Evolutionary conservation across 2,113 vertebrate species (phyloP).

Genomic region (Isurus oxyrinchus): DNA sequence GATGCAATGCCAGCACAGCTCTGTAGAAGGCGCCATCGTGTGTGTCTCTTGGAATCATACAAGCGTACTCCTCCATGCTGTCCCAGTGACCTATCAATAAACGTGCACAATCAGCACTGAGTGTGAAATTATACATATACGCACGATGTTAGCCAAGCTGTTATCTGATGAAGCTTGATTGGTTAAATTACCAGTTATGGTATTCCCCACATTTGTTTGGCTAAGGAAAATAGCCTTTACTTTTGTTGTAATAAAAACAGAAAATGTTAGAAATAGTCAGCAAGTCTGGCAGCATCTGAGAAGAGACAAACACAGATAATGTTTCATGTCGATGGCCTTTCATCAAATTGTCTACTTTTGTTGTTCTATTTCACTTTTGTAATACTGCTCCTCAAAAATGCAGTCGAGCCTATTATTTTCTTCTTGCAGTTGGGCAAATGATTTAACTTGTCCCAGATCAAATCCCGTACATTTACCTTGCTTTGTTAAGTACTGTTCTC

Average conservation of each 20-base stretch:
- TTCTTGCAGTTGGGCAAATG: not conserved
- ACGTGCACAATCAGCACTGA: constrained; percentile 18
- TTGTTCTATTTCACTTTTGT: not conserved
- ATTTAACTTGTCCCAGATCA: not conserved
- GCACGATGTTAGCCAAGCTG: not conserved
- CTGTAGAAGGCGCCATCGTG: constrained; percentile 95
- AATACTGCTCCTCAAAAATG: not conserved
- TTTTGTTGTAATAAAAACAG: not conserved
- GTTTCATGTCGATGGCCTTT: not conserved
- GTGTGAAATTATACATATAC: not conserved
- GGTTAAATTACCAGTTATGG: not conserved
- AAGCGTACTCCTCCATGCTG: constrained; percentile 98
- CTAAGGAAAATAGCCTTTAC: not conserved
- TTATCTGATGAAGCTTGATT: not conserved
- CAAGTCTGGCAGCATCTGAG: not conserved
- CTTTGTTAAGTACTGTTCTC: not conserved
- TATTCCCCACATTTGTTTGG: not conserved
- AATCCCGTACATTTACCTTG: not conserved
- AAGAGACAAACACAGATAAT: not conserved
- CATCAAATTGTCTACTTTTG: not conserved
- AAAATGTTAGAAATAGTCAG: not conserved
- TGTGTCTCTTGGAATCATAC: constrained; percentile 95
- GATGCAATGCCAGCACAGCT: constrained; percentile 89
- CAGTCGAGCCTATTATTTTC: not conserved
- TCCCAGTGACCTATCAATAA: constrained; percentile 83